A percentile compares a stretch with the other conserved stretches of the same genome.
Evolutionary conservation across 2,888 invertebrate genomes (phyloP).

Genomic region (Rhynchonema sp.): DNA sequence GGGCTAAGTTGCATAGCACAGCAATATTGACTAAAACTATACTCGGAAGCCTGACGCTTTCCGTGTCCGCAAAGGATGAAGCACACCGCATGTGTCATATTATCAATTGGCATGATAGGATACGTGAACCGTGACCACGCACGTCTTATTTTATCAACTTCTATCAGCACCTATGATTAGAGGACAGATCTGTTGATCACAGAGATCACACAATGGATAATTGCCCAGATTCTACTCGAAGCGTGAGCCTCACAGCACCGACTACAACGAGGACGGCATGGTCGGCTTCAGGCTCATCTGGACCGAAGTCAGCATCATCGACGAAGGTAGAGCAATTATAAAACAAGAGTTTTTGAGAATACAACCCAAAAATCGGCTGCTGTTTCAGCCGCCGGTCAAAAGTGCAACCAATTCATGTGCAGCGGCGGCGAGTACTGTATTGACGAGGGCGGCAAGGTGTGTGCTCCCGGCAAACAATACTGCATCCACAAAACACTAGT

Average conservation of each 20-base stretch:
- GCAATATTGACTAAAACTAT: background rate
- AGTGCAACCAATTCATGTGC: constrained; percentile 26
- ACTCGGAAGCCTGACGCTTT: too few relatives aligned
- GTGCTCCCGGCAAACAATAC: constrained; percentile 23
- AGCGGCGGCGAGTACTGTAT: constrained; percentile 28
- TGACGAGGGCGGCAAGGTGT: constrained; percentile 24
- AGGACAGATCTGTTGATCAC: background rate
- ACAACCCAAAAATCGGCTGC: background rate
- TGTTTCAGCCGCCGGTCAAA: constrained; percentile 5
- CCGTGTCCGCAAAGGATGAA: too few relatives aligned
- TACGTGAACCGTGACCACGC: too few relatives aligned
- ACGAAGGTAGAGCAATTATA: background rate
- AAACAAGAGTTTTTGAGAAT: too few relatives aligned
- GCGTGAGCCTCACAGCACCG: background rate
- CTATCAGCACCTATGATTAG: background rate
- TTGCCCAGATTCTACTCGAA: background rate
- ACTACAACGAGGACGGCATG: constrained; percentile 11
- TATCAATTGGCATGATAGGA: background rate
- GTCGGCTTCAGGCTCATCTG: constrained; percentile 15
- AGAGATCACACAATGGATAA: too few relatives aligned
- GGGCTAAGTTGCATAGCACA: background rate
- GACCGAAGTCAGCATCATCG: constrained; percentile 8
- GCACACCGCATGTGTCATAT: background rate
- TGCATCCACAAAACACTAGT: constrained; percentile 30
- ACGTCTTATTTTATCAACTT: too few relatives aligned